Conservation (phyloP, 2,888 invertebrate species). For the Thelaira solivaga region DNA sequence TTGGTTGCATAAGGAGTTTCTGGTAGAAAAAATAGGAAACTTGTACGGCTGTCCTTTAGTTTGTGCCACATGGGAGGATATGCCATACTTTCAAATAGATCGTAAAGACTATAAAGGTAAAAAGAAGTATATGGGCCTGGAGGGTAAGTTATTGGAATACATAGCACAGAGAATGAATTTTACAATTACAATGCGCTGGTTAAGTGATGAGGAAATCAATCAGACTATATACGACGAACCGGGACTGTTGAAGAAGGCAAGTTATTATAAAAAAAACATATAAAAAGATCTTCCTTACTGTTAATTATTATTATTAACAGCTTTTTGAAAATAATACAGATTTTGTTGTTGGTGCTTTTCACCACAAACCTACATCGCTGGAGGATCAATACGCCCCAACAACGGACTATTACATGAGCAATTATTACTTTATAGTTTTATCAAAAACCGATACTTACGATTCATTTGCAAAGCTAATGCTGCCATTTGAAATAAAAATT, state of each 20-base stretch:
- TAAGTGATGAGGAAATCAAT: slow-evolving; percentile 62
- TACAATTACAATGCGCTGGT: slow-evolving; percentile 60
- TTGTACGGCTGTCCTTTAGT: slow-evolving; percentile 68
- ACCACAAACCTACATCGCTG: slow-evolving; percentile 59
- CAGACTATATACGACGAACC: slow-evolving; percentile 61
- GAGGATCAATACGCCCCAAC: slow-evolving; percentile 61
- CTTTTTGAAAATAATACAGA: slow-evolving; percentile 63
- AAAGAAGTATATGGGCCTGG: slow-evolving; percentile 56
- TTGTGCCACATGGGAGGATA: slow-evolving; percentile 66
- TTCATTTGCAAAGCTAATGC: slow-evolving; percentile 62
- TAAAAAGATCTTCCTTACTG: too few relatives aligned
- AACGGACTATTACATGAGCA: slow-evolving; percentile 63
- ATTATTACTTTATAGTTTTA: slow-evolving; percentile 61
- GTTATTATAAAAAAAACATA: neutral
- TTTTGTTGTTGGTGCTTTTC: slow-evolving; percentile 65
- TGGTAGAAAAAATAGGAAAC: slow-evolving; percentile 65
- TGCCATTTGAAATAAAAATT: slow-evolving; percentile 62
- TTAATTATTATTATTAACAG: slow-evolving; percentile 46
- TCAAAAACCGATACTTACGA: slow-evolving; percentile 55
- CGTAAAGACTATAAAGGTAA: neutral
- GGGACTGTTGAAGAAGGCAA: slow-evolving; percentile 63
- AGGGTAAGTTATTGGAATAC: slow-evolving; percentile 65
- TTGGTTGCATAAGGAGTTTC: slow-evolving; percentile 64
- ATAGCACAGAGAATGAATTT: slow-evolving; percentile 65
- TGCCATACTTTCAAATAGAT: slow-evolving; percentile 64